Conservation (phyloP, 2,888 invertebrate species). For the Chromoteleia sp. region DNA sequence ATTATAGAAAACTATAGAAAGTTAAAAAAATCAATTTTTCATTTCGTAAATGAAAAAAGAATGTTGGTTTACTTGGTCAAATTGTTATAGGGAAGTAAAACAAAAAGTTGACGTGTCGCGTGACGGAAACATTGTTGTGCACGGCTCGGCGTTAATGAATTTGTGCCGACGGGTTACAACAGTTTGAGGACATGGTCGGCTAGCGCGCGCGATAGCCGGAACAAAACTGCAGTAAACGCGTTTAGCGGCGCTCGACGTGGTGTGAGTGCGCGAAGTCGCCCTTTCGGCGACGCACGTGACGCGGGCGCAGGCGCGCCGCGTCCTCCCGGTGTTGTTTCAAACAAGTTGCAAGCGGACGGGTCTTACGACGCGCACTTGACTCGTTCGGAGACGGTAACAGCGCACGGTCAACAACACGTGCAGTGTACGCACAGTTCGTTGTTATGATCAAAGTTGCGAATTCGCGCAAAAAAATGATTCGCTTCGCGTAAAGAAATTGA, state of each 20-base stretch:
- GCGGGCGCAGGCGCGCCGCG: slow-evolving; percentile 75
- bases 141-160: slow-evolving; percentile 48
- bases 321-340: slow-evolving; percentile 15
- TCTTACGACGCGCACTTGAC: not conserved
- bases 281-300: slow-evolving; percentile 74
- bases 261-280: slow-evolving; percentile 69
- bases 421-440: too few species aligned
- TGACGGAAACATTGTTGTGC: slow-evolving; percentile 40
- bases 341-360: slow-evolving; percentile 13
- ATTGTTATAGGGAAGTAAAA: slow-evolving; percentile 22
- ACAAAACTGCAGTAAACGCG: slow-evolving; percentile 76
- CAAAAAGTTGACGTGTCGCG: slow-evolving; percentile 45
- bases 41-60: too few species aligned
- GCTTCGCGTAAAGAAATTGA: too few species aligned
- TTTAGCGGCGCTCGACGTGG: slow-evolving; percentile 63
- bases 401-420: not conserved
- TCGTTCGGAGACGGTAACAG: not conserved
- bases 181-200: slow-evolving; percentile 68
- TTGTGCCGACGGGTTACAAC: slow-evolving; percentile 53
- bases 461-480: too few species aligned
- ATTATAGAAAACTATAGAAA: too few species aligned
- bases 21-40: too few species aligned
- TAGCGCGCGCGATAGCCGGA: slow-evolving; percentile 74
- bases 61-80: slow-evolving; percentile 24
- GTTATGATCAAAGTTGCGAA: too few species aligned